Evolutionary conservation across 2,888 invertebrate genomes (phyloP), one percentile per base, ranked within the genome.

Genomic region (Aricia artaxerxes): DNA sequence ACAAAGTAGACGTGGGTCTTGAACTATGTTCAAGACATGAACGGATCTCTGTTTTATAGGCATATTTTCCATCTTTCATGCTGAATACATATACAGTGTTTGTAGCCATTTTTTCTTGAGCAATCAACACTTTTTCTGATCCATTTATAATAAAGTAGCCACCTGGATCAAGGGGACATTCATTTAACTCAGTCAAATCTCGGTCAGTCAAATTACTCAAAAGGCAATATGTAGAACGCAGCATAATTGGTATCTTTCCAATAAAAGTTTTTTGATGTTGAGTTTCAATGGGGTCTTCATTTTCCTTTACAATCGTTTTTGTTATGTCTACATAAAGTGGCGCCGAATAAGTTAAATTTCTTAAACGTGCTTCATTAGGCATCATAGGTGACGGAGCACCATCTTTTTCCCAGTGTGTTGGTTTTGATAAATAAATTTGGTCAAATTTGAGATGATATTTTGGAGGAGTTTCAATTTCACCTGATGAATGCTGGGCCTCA

Each of bases 331-430:
- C 99, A 92, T 99, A 99, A 0, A 99, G 95, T 0, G 99, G 99
- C 0, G 99, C 99, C 0, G 99, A 99, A 91, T 99, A 99, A 0
- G 99, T 99, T 69, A 99, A 95, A 94, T 99, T 99, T 80, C 99
- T 96, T 79, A 99, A 95, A 82, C 99, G 96, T 4, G 99, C 99
- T 93, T 99, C 99, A 88, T 99, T 99, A 0, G 99, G 99, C 99
- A 99, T 99, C 99, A 99, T 99, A 80, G 99, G 99, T 80, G 98
- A 98, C 16, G 99, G 99, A 0, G 99, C 98, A 88, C 99, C 99
- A 95, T 99, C 99, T 93, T 99, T 99, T 91, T 99, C 99, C 99
- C 99, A 99, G 95, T 99, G 99, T 7, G 99, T 99, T 2, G 99
- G 99, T 91, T 99, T 99, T 0, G 99, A 99, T 75, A 99, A 92